Evolutionary conservation across 2,797 vertebrate species (phyloP).

Genomic region (Myotis findleyi): DNA sequence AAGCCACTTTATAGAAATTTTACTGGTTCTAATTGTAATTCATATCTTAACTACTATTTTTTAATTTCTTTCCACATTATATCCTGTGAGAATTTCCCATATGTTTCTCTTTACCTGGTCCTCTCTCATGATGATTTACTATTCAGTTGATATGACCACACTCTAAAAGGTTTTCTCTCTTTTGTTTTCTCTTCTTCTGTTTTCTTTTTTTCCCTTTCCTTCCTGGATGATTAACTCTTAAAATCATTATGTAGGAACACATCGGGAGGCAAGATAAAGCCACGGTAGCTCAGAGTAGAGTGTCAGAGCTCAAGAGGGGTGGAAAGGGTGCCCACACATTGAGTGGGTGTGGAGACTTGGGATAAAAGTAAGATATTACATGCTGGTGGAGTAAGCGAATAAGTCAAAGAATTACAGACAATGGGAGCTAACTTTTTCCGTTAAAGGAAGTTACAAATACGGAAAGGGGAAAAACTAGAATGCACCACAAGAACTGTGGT

Average conservation of each 20-base stretch:
- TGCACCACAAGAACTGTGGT: not conserved
- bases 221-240: not conserved
- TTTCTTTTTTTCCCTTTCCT: not conserved
- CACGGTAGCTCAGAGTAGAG: not conserved
- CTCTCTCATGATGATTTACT: conserved; percentile 14
- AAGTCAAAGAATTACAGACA: not conserved
- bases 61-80: not conserved
- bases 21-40: conserved; percentile 19
- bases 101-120: not conserved
- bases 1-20: not conserved
- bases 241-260: not conserved
- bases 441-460: not conserved
- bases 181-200: not conserved
- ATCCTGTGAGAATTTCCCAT: not conserved
- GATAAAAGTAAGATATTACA: not conserved
- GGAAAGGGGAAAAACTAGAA: not conserved
- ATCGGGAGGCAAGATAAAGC: not conserved
- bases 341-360: accelerated
- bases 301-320: not conserved
- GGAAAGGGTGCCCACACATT: too few relatives aligned
- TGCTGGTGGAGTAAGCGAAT: not conserved
- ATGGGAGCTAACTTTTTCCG: not conserved
- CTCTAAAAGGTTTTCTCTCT: not conserved
- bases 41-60: not conserved
- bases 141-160: not conserved